Evolutionary conservation across 2,888 invertebrate genomes (phyloP).

Genomic region (Aleiodes testaceus): DNA sequence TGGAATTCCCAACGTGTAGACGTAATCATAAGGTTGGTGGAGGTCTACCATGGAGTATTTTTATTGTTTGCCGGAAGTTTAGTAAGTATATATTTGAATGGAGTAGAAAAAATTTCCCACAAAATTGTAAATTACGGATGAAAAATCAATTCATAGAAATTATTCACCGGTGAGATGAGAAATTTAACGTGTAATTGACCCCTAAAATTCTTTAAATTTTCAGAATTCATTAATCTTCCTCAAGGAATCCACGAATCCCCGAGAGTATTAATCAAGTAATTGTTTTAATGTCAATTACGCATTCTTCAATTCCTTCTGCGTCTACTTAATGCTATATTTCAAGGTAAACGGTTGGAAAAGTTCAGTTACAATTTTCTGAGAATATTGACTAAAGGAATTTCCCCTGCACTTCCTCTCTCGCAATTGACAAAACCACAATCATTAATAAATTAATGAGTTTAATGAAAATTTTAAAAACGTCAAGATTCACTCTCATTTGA

Average conservation of each 20-base stretch:
- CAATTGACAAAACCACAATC: neutral
- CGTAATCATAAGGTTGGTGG: constrained; percentile 12
- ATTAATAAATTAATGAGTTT: neutral
- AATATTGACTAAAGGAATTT: neutral
- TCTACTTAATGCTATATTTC: too few relatives aligned
- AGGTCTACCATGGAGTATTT: constrained; percentile 9
- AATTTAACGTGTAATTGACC: neutral
- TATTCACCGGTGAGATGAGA: neutral
- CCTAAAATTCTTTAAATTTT: neutral
- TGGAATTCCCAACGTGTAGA: constrained; percentile 22
- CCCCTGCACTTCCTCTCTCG: neutral
- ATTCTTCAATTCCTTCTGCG: neutral
- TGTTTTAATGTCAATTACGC: constrained; percentile 24
- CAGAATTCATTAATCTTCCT: neutral
- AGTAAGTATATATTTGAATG: neutral
- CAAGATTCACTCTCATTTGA: neutral
- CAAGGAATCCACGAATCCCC: neutral
- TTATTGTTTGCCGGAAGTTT: constrained; percentile 8
- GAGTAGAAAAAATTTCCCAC: neutral
- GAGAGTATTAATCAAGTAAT: constrained; percentile 12
- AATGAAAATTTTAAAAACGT: constrained; percentile 2
- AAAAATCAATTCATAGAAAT: neutral
- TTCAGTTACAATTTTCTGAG: neutral
- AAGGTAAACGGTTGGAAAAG: too few relatives aligned
- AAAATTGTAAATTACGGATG: neutral